Base-by-base conservation (phyloP, 1,140 invertebrate species). In the Bombyx mandarina region DNA sequence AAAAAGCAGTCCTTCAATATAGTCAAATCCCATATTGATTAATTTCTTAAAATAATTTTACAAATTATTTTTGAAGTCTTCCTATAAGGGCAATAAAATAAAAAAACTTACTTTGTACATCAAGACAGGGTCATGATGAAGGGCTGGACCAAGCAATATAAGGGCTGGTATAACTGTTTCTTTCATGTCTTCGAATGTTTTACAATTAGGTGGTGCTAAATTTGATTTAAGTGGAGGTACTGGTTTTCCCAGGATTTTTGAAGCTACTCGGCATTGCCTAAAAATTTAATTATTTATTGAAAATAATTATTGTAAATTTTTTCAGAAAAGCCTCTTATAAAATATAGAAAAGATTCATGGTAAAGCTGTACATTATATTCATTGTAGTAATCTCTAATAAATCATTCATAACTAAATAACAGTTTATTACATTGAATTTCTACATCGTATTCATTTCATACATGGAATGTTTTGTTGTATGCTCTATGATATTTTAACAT, bases 91-190 rank as follows among this genome's bases (percentile, higher is more conserved):
- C 12, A 18, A 18, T 18, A 18, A 9, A 8, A 7, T 52, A 55
- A 10, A 8, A 46, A 50, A 63, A 58, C 75, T 91, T 52, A 96
- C 89, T 89, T 97, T 98, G 71, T 97, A 94, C 88, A 99, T 93
- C 10, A 98, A 88, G 60, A 97, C 91, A 1, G 97, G 93, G 89
- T 99, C 96, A 66, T 92, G 91, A 64, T 96, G 93, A 52, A 99
- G 88, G 60, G 97, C 93, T 1, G 98, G 95, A 44, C 98, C 98
- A 52, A 99, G 88, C 10, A 93, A 90, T 61, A 93, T 88, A 6
- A 99, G 81, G 90, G 99, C 96, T n/a, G 96, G 96, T 69, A 98
- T 91, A 0, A 96, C 92, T 52, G 91, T 88, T n/a, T 93, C 89
- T 45, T 92, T 90, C 49, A 99, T 89, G 35, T 97, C 94, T 42